phyloP scores from a whole-genome alignment of 2,797 vertebrate species.

The Dallia pectoralis region DNA sequence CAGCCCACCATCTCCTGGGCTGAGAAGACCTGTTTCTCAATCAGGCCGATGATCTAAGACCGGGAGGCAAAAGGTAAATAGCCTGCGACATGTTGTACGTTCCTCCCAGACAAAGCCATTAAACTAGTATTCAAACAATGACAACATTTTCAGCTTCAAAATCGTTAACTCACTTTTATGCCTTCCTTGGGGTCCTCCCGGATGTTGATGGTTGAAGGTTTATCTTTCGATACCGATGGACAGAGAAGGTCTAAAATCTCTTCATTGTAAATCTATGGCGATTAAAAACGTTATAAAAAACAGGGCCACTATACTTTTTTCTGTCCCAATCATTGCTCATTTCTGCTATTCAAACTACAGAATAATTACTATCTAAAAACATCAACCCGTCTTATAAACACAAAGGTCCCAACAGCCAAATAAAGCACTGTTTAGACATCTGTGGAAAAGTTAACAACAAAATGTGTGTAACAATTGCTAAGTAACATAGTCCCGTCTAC shows the following conservation, averaged over 20 bases:
- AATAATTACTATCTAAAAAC: too few species aligned
- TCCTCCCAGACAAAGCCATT: neutral
- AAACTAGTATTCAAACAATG: neutral
- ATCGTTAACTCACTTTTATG: conserved; percentile 83
- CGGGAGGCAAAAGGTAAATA: conserved; percentile 13
- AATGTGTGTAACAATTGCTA: too few species aligned
- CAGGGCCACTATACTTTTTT: neutral
- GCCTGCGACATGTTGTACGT: neutral
- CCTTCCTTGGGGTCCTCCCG: conserved; percentile 95
- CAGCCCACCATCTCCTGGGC: conserved; percentile 85
- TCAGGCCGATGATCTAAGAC: conserved; percentile 88
- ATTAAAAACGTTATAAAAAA: neutral
- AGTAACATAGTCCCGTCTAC: too few species aligned
- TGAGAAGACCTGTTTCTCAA: conserved; percentile 78
- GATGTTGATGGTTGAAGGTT: conserved; percentile 79
- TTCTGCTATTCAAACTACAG: too few species aligned
- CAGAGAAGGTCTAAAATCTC: conserved; percentile 92
- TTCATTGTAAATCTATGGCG: conserved; percentile 91
- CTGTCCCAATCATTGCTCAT: too few species aligned
- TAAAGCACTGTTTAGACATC: too few species aligned
- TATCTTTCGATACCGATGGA: conserved; percentile 75
- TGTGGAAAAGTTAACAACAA: too few species aligned
- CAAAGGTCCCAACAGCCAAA: too few species aligned
- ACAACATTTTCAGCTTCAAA: neutral
- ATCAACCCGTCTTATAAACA: too few species aligned